phyloP scores from a whole-genome alignment of 2,888 invertebrate species.

The Ormia ochracea region DNA sequence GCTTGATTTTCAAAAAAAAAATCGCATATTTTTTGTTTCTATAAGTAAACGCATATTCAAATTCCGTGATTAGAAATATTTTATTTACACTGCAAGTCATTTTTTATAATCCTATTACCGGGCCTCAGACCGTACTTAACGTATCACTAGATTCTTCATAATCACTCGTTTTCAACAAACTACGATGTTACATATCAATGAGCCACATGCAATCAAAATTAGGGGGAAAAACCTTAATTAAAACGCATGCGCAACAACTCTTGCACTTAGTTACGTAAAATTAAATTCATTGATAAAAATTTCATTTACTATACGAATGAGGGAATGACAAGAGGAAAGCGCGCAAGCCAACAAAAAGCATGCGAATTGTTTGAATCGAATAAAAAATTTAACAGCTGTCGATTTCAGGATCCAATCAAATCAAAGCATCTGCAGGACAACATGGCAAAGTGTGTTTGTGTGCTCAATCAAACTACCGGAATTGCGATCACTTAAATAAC shows the following conservation, averaged over 20 bases:
- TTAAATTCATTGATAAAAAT: slow-evolving; percentile 69
- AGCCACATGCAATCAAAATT: not conserved
- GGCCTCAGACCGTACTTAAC: too few species aligned
- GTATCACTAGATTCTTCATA: too few species aligned
- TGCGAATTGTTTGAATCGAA: not conserved
- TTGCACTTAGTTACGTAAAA: slow-evolving; percentile 61
- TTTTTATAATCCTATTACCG: too few species aligned
- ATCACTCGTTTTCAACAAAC: not conserved
- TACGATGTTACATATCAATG: not conserved
- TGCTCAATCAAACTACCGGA: slow-evolving; percentile 21
- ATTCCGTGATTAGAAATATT: too few species aligned
- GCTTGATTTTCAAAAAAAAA: too few species aligned
- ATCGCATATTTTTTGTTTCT: too few species aligned
- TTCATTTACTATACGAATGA: slow-evolving; percentile 66
- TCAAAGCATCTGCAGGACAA: slow-evolving; percentile 54
- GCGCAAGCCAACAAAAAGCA: slow-evolving; percentile 29
- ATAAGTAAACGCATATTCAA: too few species aligned
- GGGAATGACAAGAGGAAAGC: slow-evolving; percentile 1
- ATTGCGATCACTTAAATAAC: slow-evolving; percentile 37
- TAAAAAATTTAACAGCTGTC: slow-evolving; percentile 52
- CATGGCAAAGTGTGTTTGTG: not conserved
- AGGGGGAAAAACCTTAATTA: not conserved
- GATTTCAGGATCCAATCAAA: slow-evolving; percentile 44
- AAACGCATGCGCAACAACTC: slow-evolving; percentile 33
- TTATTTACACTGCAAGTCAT: too few species aligned